Evolutionary conservation across 1,140 invertebrate genomes (phyloP), one percentile per base, ranked within the genome.

Genomic region (Lepeophtheirus salmonis): DNA sequence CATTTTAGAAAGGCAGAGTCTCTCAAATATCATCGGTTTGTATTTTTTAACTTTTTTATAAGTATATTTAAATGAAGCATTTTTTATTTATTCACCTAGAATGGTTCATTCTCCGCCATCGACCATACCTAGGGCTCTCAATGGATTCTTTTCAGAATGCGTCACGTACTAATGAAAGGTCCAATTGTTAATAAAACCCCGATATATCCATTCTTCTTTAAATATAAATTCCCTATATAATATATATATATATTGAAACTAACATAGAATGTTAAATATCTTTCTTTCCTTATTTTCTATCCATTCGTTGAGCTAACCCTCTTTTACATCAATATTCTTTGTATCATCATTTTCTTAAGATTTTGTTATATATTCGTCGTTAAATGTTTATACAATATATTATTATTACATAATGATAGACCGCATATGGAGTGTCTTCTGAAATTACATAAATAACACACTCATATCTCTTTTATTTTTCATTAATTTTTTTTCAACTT

Each of bases 1-100:
- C 78, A 81, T 57, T 78, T 91, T 48, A 78, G 76, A 25, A 61
- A 54, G 14, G 21, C 20, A 6, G 59, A 61, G 49, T 21, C 16
- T 50, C 54, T 61, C 41, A 61, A 61, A 55, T 52, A 50, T 23
- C 59, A 61, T 48, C 60, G 50, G 59, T 53, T 60, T 14, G 48
- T 21, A 22, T 3, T 20, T 24, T 57, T 54, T 2, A 14, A 41
- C n/a, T 41, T n/a, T 10, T 41, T 48, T n/a, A 3, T 54, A 21
- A 24, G 21, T 21, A 54, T 54, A 20, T 20, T 50, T 2, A 17
- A 20, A 12, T 21, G 4, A 16, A 52, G 20, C 20, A 52, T 52
- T 17, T 41, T 50, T 30, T 57, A 23, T 16, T n/a, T n/a, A 6
- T 41, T 1, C 2, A 23, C 25, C 16, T 20, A 57, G 55, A 41